Base-by-base conservation (phyloP, 2,888 invertebrate genomes). In the Leucoma salicis region DNA sequence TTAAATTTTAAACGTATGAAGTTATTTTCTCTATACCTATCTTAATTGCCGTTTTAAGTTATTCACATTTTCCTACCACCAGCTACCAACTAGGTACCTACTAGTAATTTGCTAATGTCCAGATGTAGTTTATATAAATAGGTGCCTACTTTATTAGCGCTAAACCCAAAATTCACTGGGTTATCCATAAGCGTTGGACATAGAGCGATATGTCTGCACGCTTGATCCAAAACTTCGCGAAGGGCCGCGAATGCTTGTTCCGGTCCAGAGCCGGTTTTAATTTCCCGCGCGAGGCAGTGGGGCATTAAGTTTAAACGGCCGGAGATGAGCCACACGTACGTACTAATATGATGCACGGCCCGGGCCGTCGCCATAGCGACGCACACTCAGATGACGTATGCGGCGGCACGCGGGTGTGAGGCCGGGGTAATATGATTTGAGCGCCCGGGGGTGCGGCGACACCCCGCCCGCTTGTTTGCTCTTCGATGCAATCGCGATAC, bases 321-420 rank as follows among this genome's bases (percentile, higher is more conserved):
- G 86, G 85, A 86, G 87, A 89, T 89, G 89, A 90, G 86, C 76
- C 79, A 76, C 79, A 81, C 82, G 83, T 77, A 81, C 82, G 83
- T 77, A 85, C 86, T 88, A 88, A 88, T 88, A 83, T 88, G 82
- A 88, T 87, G 88, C 87, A 87, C 79, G 84, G 79, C 91, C 92
- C 91, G 91, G 92, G 91, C 91, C 83, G 92, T 92, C 90, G 90
- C 91, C 92, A 90, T 91, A 90, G 92, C 91, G 91, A 92, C 92
- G 91, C 90, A 90, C 90, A 90, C 91, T 91, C 90, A 91, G 91
- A 92, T 92, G 92, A 92, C 92, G 92, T 92, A 92, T 92, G 92
- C 75, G 81, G 78, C 64, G 79, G 68, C 67, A 65, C 56, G 60
- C 69, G 73, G 77, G 85, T 79, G 82, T 81, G 82, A 76, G 84